Base-by-base conservation (phyloP, 23 tunicate species). In the Phallusia fumigata region DNA sequence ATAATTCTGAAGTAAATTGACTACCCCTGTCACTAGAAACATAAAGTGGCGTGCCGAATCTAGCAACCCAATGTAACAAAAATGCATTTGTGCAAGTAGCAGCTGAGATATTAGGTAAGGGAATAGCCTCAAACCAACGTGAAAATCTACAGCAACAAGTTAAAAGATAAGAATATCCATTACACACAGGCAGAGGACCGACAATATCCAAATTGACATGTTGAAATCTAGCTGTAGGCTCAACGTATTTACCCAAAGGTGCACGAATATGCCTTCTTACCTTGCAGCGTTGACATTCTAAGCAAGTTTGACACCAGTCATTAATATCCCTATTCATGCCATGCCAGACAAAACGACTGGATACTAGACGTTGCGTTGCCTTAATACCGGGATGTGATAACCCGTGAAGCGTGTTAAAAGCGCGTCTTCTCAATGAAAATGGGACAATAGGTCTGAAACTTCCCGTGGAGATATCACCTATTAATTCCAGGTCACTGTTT, bases 61-160 rank as follows among this genome's bases (percentile, higher is more conserved):
- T 26, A 31, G 80, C 47, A 13, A 76, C 80, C 80, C 80, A 76
- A 31, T 76, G 15, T 22, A 76, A 76, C 80, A 76, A 76, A 76
- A 76, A 76, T 22, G 80, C 80, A 33, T 34, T 16, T 12, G 80
- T 31, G 18, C 24, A 21, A 33, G 49, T 76, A 26, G 47, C 26
- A 31, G 80, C 80, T 15, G 80, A 33, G 16, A 76, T 35, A 15
- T 76, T 51, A 51, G 18, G 15, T 51, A 51, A 18, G 15, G 11
- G 24, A 11, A 51, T n/a, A n/a, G n/a, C n/a, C n/a, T n/a, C n/a
- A n/a, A n/a, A n/a, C n/a, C n/a, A n/a, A n/a, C n/a, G n/a, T 22
- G 80, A 33, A 76, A 76, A 76, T 13, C 80, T 16, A 76, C 50
- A 33, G 22, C 30, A 22, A 33, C 47, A 33, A 30, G 80, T 76